Base-by-base conservation (phyloP, 1,140 invertebrate genomes). In the Philotrypesis tridentata region DNA sequence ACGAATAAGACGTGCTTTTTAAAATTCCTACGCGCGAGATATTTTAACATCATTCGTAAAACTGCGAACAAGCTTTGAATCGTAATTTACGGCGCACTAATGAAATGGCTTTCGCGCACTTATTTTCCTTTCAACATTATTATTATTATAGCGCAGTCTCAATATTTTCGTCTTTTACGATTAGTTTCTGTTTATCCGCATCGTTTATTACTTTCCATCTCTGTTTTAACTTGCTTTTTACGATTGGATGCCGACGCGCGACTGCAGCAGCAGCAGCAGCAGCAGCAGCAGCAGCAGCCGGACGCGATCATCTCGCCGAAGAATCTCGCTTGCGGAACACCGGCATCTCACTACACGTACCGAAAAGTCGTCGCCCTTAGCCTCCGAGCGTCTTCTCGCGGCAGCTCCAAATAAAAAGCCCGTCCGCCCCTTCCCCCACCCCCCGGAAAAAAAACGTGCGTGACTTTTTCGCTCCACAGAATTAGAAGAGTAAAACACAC, bases 311-410 rank as follows among this genome's bases (percentile, higher is more conserved):
- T 75, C 25, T 74, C 72, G 70, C 21, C 17, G 43, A 72, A 72
- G 27, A 48, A 72, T 48, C 25, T 48, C n/a, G n/a, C n/a, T n/a
- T n/a, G n/a, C n/a, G 11, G 21, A 37, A 37, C 33, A 3, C 9
- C 9, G 9, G 33, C 33, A 37, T 37, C 9, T 3, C 33, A 9
- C 37, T n/a, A 9, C 70, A 25, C 25, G n/a, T n/a, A 6, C 23
- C 48, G 6, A 1, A 60, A 33, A 82, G 71, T 60, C 71, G 3
- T 73, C 25, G 72, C 65, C 68, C 78, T 81, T 61, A 25, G 70
- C n/a, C 12, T 33, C 5, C 29, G 29, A 12, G 65, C 65, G 3
- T 37, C 29, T 29, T 14, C 29, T 68, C 29, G 29, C 33, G 33
- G 3, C 33, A 9, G n/a, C n/a, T n/a, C n/a, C 14, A 63, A 63